Base-by-base conservation (phyloP, 2,113 vertebrate genomes). In the Ochotona curzoniae region DNA sequence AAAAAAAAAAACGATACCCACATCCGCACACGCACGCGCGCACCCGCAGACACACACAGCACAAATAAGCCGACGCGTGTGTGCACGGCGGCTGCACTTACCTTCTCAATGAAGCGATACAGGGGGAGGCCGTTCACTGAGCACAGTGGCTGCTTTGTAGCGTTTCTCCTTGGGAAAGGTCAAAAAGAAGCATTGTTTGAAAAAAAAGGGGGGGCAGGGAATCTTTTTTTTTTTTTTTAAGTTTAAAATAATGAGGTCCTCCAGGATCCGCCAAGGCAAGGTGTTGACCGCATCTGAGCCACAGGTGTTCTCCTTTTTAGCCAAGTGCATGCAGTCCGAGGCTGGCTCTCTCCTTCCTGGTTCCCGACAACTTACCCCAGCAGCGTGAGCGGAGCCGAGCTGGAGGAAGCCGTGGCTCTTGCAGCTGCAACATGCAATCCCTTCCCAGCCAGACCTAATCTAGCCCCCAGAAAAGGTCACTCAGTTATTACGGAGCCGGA, bases 251-350 rank as follows among this genome's bases (percentile, higher is more conserved):
- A 98, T 97, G 98, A 98, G 98, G 97, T 99, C 98, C 98, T 97
- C 96, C 87, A 98, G 98, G 98, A 98, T 98, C 98, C 97, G 96
- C 97, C 96, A 96, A 97, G 97, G 96, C 96, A 97, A 96, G 97
- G 97, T 97, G 97, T 96, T 96, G 98, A 97, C 97, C 98, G 97
- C 97, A 97, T 95, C 96, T 87, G 96, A 98, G 98, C 99, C 98
- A 99, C 99, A 99, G 98, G 99, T 99, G 99, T 98, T 97, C 98
- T 97, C 95, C 97, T 97, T 98, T 98, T 97, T 96, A 97, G 97
- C 94, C 96, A 97, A 96, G 96, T 92, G 97, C 97, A 94, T 92
- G 97, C 97, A 94, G 97, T 98, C 98, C 97, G 75, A 95, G 97
- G 95, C 97, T 96, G 97, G 95, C 96, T 97, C 96, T 97, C 95